These are phyloP conservation scores for Epistrophe grossulariae DNA, from an alignment of 2,888 invertebrate species.

Conservation along the genomic window DNA sequence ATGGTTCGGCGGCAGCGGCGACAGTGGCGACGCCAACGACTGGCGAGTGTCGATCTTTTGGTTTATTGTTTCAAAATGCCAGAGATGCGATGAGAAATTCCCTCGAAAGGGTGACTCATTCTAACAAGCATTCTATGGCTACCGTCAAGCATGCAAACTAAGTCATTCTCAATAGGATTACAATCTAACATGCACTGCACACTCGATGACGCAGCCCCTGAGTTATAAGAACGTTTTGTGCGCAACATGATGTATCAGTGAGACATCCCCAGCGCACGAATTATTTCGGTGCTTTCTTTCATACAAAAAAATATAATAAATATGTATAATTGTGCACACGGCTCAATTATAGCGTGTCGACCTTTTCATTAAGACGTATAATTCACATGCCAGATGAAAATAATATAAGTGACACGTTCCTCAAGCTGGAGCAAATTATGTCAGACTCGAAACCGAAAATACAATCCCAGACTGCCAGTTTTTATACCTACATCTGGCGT, in stretches of 20 bases:
- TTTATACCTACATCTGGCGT: conserved; percentile 39
- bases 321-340: conserved; percentile 28
- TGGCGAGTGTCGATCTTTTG: conserved; percentile 39
- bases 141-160: conserved; percentile 7
- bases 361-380: conserved; percentile 59
- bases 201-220: conserved; percentile 2
- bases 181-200: conserved; percentile 27
- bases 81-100: conserved; percentile 52
- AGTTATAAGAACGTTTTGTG: conserved; percentile 23
- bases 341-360: conserved; percentile 56
- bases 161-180: conserved; percentile 42
- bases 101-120: conserved; percentile 49
- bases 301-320: background rate
- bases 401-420: conserved; percentile 50
- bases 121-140: conserved; percentile 13
- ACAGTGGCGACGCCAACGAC: background rate
- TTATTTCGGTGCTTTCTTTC: conserved; percentile 17
- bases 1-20: background rate
- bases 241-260: conserved; percentile 35
- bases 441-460: conserved; percentile 51
- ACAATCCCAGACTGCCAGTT: conserved; percentile 32
- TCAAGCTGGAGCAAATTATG: conserved; percentile 10
- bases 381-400: conserved; percentile 33
- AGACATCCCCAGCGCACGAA: conserved; percentile 26
- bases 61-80: conserved; percentile 40